These are phyloP conservation scores for Sinella curviseta DNA, from an alignment of 1,140 invertebrate genomes.

Conservation along the genomic window DNA sequence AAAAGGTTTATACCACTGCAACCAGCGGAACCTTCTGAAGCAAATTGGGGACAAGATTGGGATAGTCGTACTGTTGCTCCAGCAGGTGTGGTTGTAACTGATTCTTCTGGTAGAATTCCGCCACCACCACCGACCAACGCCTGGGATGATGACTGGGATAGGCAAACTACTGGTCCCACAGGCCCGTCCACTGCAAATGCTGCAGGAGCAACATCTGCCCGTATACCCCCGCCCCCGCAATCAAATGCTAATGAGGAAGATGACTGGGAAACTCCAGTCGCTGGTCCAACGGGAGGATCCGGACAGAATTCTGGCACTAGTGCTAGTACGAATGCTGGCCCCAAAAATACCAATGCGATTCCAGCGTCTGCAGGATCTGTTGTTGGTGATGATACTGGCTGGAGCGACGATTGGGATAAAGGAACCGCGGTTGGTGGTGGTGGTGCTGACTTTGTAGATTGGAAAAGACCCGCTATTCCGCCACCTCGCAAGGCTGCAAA, in stretches of 20 bases:
- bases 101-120: neutral
- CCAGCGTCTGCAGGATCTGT: neutral
- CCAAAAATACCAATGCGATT: too few species aligned
- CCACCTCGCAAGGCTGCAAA: neutral
- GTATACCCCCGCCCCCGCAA: neutral
- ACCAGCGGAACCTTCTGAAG: neutral
- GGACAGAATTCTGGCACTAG: too few species aligned
- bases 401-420: constrained; percentile 1
- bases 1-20: too few species aligned
- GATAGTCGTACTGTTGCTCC: constrained; percentile 1
- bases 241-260: neutral
- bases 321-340: too few species aligned
- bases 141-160: constrained; percentile 24
- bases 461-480: neutral
- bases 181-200: neutral
- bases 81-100: neutral
- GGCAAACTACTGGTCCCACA: neutral
- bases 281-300: too few species aligned
- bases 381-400: neutral
- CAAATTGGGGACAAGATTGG: constrained; percentile 30
- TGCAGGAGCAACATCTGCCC: neutral
- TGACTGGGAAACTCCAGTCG: neutral
- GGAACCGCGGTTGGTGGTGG: neutral
- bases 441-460: neutral
- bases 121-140: neutral